Evolutionary conservation across 2,888 invertebrate species (phyloP).

Genomic region (Pammene fasciana): DNA sequence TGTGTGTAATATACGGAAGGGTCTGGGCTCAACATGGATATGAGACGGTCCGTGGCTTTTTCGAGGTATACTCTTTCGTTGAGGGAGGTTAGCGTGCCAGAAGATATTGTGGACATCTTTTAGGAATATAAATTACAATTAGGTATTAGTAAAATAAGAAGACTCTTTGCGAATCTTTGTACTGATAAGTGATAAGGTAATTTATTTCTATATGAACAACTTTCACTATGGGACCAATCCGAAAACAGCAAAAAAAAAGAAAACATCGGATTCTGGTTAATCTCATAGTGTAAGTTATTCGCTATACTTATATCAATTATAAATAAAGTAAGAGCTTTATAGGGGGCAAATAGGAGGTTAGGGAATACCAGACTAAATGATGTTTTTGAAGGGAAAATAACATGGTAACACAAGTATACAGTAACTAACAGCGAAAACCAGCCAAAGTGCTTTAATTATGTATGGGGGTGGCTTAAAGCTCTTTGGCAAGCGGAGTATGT

Average conservation of each 20-base stretch:
- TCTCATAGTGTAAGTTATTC: no score
- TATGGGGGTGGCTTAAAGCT: slow-evolving; percentile 65
- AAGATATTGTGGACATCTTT: slow-evolving; percentile 76
- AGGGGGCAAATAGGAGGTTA: no score
- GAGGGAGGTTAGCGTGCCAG: slow-evolving; percentile 62
- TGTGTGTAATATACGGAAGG: slow-evolving; percentile 70
- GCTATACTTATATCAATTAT: no score
- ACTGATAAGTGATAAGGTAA: no score
- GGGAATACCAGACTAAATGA: no score
- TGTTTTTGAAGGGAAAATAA: no score
- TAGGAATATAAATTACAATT: neutral
- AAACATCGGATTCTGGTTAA: no score
- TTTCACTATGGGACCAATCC: no score
- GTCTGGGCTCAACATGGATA: slow-evolving; percentile 64
- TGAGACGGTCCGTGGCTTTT: slow-evolving; percentile 67
- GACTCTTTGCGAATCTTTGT: no score
- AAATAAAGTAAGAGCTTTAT: no score
- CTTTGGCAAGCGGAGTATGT: slow-evolving; percentile 63
- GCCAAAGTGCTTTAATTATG: slow-evolving; percentile 76
- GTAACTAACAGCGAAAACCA: slow-evolving; percentile 72
- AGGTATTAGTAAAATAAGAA: neutral
- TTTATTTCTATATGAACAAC: no score
- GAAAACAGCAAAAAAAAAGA: no score
- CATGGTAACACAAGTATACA: neutral
- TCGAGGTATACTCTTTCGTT: slow-evolving; percentile 70